Evolutionary conservation across 2,888 invertebrate genomes (phyloP), one percentile per base, ranked within the genome.

Genomic region (Oscheius sp.): DNA sequence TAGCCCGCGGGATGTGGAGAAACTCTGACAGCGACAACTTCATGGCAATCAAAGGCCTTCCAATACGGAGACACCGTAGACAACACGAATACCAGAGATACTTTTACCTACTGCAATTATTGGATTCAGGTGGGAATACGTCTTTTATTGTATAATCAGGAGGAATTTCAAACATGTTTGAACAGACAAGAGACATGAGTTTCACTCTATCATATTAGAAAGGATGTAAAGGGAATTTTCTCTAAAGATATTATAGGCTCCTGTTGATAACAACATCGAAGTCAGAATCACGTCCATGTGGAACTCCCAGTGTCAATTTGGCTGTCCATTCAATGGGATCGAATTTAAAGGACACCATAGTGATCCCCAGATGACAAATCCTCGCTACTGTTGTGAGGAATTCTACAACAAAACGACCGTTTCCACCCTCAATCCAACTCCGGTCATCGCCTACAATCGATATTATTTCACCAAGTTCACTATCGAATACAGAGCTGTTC

Each of bases 241-340:
- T n/a, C n/a, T n/a, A n/a, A 20, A 3, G 5, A 41, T 14, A 47
- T 47, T 47, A 6, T 24, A 72, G 70, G 76, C 76, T 5, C 76
- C 76, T 0, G 57, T 50, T 0, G 74, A 71, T 1, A 66, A 74
- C n/a, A 49, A 51, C 26, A 67, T 76, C 3, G 67, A 74, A 44
- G 61, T 70, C 14, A 47, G 61, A 5, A 69, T 76, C 17, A 70
- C 63, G 38, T 44, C 50, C 2, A 54, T 66, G 20, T 65, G 51
- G 26, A 74, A 74, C 54, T 57, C 65, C 12, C 74, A 74, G 51
- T 76, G 76, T 49, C 57, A 50, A 1, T 72, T 72, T 41, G 73
- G 72, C 9, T 76, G 76, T 38, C 62, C 59, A 6, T 76, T 72
- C 59, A 70, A 72, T 59, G 76, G 76, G 30, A 47, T 75, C 41